A percentile compares a stretch with the other conserved stretches of the same genome.
phyloP scores from a whole-genome alignment of 2,113 vertebrate species.

The cattle (Bos taurus) region ARS-UCD2.0 NC_037334.1:47229501-47230000 shows the following conservation, averaged over 20 bases:
- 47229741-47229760: not conserved
- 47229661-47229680: not conserved
- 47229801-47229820: too few relatives aligned
- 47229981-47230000: not conserved
- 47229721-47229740: not conserved
- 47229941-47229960: not conserved
- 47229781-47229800: not conserved
- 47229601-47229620: not conserved
- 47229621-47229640: not conserved
- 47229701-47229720: not conserved
- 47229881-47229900: not conserved
- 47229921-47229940: not conserved
- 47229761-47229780: not conserved
- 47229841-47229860: accelerated
- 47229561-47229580: not conserved
- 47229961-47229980: not conserved
- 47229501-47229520: not conserved
- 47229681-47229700: not conserved
- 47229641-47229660: not conserved
- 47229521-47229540: not conserved
- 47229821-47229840: not conserved
- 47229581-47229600: not conserved
- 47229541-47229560: not conserved
- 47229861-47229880: not conserved
- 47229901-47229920: not conserved